A percentile compares a stretch with the other conserved stretches of the same genome.
Conservation (phyloP, 2,113 vertebrate genomes). For the Scophthalmus maximus region DNA sequence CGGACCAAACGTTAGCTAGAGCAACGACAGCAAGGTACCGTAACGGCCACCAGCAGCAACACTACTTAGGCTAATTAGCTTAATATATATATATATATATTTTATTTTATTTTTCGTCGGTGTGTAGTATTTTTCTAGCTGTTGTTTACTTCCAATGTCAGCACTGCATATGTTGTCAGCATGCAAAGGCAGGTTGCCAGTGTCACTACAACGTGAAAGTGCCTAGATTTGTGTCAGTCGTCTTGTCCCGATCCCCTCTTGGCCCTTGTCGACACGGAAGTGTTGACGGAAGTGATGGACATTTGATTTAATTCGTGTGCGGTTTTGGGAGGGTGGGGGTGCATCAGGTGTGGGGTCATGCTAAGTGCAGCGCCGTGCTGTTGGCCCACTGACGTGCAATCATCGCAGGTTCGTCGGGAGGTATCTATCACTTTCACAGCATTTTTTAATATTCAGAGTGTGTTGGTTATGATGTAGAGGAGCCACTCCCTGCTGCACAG, state of each 20-base stretch:
- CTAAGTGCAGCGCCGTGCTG: too few relatives aligned
- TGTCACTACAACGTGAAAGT: too few relatives aligned
- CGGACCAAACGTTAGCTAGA: conserved; percentile 48
- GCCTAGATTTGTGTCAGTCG: not conserved
- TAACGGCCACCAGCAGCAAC: conserved; percentile 11
- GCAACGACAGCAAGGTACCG: conserved; percentile 67
- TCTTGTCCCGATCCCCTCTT: not conserved
- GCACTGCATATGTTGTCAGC: not conserved
- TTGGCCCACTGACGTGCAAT: not conserved
- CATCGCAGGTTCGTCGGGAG: not conserved
- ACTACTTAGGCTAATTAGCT: not conserved
- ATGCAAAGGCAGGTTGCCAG: too few relatives aligned
- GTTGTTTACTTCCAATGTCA: not conserved
- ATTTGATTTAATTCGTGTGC: not conserved
- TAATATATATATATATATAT: too few relatives aligned
- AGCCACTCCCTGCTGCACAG: too few relatives aligned
- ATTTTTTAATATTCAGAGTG: too few relatives aligned
- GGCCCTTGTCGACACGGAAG: not conserved
- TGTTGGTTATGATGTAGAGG: too few relatives aligned
- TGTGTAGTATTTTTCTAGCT: not conserved
- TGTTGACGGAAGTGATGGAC: not conserved
- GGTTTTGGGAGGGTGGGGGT: too few relatives aligned
- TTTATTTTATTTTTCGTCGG: not conserved
- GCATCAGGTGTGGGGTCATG: not conserved
- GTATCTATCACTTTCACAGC: too few relatives aligned